Base-by-base conservation (phyloP, 2,113 vertebrate species). In the Terrapene triunguis region DNA sequence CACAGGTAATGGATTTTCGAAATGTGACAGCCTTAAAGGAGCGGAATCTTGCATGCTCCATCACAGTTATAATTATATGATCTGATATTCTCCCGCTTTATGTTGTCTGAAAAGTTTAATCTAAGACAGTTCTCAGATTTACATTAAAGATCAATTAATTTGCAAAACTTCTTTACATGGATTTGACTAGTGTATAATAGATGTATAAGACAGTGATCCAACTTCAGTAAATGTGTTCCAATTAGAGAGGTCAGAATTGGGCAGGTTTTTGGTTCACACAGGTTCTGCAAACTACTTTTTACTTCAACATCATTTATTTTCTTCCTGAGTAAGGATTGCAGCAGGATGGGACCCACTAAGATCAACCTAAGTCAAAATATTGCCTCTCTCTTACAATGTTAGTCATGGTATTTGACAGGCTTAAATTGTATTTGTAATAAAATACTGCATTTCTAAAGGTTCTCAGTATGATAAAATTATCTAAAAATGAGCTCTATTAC, bases 121-220 rank as follows among this genome's bases (percentile, higher is more conserved):
- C 80, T 91, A 6, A 72, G 78, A 82, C 51, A 53, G 35, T 82
- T 89, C 54, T 62, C 81, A 74, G 14, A 10, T 38, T 89, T 76
- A 42, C 22, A 87, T 93, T 94, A 95, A 94, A 90, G 47, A 91
- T 76, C 88, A 94, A 95, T 92, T 82, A 95, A 47, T 85, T 90
- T 89, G 47, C 85, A 90, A 62, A 91, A 79, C 22, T 22, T 59
- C 21, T 87, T 95, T 76, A 29, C 21, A 17, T 35, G 35, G 24
- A 90, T 94, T 90, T 87, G 87, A 94, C 69, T 90, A 48, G 90
- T 24, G 42, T 84, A 22, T 54, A 65, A 82, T 72, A 87, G 54
- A 89, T 90, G 24, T 16, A n/a, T 8, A 51, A 86, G 38, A 88
- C 88, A 91, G 2, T 22, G 87, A 94, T 47, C 47, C 25, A 27